Percentiles rank a stretch among this genome's conserved stretches.
phyloP scores from a whole-genome alignment of 2,113 vertebrate species.

The Pluvialis apricaria region DNA sequence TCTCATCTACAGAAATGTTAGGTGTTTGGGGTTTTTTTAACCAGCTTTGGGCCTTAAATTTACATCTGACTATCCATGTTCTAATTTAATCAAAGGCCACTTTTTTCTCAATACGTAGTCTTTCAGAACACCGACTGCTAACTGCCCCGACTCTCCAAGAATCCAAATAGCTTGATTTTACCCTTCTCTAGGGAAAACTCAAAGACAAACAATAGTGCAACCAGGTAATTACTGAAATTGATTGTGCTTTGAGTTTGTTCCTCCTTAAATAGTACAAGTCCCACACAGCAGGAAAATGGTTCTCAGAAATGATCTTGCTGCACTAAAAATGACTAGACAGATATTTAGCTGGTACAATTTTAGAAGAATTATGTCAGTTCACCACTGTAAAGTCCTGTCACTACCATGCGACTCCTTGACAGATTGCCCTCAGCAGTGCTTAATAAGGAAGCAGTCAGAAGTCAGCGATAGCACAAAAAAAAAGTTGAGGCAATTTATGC shows the following conservation, averaged over 20 bases:
- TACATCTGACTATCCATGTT: neutral
- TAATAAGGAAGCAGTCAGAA: neutral
- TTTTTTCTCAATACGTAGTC: neutral
- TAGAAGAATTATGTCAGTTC: neutral
- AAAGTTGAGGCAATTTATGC: neutral
- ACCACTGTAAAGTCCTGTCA: neutral
- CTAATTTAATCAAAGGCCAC: neutral
- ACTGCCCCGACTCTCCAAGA: neutral
- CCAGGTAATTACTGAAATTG: neutral
- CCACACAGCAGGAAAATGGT: neutral
- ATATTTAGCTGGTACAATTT: slow-evolving; percentile 1
- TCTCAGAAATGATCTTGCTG: neutral
- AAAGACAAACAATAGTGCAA: neutral
- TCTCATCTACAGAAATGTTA: neutral
- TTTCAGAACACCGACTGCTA: neutral
- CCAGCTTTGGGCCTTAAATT: neutral
- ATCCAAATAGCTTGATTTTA: neutral
- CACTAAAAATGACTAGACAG: neutral
- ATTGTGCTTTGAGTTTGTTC: neutral
- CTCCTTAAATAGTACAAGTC: neutral
- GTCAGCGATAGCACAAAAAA: neutral
- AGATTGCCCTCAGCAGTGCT: neutral
- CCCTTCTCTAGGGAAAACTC: neutral
- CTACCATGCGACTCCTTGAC: neutral
- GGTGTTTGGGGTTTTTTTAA: neutral